These are phyloP conservation scores for Taeniopygia guttata DNA, from an alignment of 2,797 vertebrate species.

Conservation along the genomic window DNA sequence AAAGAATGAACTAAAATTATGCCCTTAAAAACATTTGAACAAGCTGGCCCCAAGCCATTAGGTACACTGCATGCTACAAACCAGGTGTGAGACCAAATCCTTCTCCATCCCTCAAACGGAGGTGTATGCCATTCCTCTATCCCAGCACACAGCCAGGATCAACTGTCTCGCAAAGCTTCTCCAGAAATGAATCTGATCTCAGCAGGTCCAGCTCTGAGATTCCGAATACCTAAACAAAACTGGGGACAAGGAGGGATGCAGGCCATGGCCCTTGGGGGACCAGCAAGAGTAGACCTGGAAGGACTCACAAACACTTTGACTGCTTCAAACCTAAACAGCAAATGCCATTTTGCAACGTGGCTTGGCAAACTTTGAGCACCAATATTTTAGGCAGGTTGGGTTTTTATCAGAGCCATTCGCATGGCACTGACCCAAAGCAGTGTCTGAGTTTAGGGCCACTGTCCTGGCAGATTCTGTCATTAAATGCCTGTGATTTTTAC, in stretches of 20 bases:
- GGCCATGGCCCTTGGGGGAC: accelerated
- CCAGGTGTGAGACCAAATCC: neutral
- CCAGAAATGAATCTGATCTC: neutral
- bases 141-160: neutral
- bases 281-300: neutral
- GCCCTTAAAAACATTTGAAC: neutral
- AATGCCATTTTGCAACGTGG: neutral
- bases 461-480: neutral
- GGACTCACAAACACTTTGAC: neutral
- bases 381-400: neutral
- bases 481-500: neutral
- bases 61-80: accelerated
- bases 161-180: neutral
- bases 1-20: no score
- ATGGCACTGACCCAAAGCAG: neutral
- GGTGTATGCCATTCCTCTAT: neutral
- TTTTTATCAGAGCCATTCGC: neutral
- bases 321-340: neutral
- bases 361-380: neutral
- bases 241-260: neutral
- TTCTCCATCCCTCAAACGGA: neutral
- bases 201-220: neutral
- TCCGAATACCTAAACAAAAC: neutral
- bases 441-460: neutral
- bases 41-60: neutral